Base-by-base conservation (phyloP, 92 coral and sea anemone genomes). In the Porites divaricata region DNA sequence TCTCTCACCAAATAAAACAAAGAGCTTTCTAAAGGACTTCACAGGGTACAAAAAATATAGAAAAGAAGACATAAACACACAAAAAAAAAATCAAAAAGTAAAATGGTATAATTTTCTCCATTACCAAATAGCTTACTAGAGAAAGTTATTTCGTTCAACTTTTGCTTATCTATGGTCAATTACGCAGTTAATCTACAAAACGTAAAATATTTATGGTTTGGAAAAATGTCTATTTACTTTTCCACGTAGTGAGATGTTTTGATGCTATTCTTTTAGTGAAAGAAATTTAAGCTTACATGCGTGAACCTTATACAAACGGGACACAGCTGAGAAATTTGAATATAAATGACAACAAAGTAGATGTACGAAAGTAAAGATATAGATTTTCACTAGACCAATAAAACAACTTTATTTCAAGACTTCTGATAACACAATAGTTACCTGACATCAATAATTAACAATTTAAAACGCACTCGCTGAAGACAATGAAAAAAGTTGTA, bases 181-280 rank as follows among this genome's bases (percentile, higher is more conserved):
- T 70, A 70, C 72, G 25, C 72, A 81, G 86, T 61, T 59, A 81
- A 81, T 72, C 2, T 20, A 25, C 15, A 9, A 35, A 59, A 45
- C 70, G 86, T 81, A 9, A 81, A 81, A 81, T 20, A 72, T 81
- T 81, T 15, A 81, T 81, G 71, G 22, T 16, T 61, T 56, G 15
- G 70, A 72, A 72, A 45, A n/a, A 49, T 17, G 72, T 70, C 58
- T 25, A 9, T 68, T 80, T 17, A 8, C 51, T 49, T 19, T 68
- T 25, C 26, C 64, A 68, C 75, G 84, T 25, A 10, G 84, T 8
- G 76, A 15, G 59, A 11, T 54, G 58, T 53, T 11, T 54, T 54
- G 49, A 14, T 49, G 22, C 20, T n/a, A 49, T 25, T 51, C 54
- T 50, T 72, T 58, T 72, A 8, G 22, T 23, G 19, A 49, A 72